Evolutionary conservation across 2,113 vertebrate genomes (phyloP).

Genomic region (Carassius auratus): DNA sequence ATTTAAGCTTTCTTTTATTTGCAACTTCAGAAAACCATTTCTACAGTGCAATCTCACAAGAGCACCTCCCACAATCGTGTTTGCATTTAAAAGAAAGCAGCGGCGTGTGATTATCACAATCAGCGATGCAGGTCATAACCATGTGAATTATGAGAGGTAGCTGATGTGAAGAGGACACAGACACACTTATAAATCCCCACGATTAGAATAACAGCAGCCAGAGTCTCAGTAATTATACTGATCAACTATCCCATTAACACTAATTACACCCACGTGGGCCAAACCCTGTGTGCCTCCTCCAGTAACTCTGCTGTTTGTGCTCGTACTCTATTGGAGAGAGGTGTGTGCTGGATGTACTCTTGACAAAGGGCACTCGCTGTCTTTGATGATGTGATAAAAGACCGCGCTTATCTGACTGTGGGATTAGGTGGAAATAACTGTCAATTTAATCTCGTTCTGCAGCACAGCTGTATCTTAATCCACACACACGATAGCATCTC

Average conservation of each 20-base stretch:
- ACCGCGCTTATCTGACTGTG: slow-evolving; percentile 15
- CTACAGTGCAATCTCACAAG: not conserved
- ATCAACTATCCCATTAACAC: slow-evolving; percentile 69
- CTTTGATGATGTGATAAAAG: slow-evolving; percentile 48
- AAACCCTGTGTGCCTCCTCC: slow-evolving; percentile 26
- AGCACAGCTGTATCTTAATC: slow-evolving; percentile 31
- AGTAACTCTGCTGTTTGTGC: not conserved
- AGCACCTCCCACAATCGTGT: not conserved
- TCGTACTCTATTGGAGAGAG: not conserved
- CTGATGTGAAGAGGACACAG: slow-evolving; percentile 61
- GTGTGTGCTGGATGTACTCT: slow-evolving; percentile 15
- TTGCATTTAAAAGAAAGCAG: not conserved
- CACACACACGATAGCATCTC: slow-evolving; percentile 12
- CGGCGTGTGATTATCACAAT: slow-evolving; percentile 58
- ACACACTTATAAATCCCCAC: slow-evolving; percentile 66
- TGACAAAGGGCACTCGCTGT: not conserved
- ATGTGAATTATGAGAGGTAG: slow-evolving; percentile 56
- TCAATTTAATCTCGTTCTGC: slow-evolving; percentile 25
- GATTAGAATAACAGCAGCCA: slow-evolving; percentile 57
- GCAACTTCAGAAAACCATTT: not conserved
- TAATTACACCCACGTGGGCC: slow-evolving; percentile 65
- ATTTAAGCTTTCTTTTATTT: not conserved
- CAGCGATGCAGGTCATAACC: slow-evolving; percentile 57
- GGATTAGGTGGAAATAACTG: slow-evolving; percentile 38
- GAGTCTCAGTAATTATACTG: slow-evolving; percentile 63